Evolutionary conservation across 2,113 vertebrate species (phyloP).

Genomic region (Lepisosteus osseus): DNA sequence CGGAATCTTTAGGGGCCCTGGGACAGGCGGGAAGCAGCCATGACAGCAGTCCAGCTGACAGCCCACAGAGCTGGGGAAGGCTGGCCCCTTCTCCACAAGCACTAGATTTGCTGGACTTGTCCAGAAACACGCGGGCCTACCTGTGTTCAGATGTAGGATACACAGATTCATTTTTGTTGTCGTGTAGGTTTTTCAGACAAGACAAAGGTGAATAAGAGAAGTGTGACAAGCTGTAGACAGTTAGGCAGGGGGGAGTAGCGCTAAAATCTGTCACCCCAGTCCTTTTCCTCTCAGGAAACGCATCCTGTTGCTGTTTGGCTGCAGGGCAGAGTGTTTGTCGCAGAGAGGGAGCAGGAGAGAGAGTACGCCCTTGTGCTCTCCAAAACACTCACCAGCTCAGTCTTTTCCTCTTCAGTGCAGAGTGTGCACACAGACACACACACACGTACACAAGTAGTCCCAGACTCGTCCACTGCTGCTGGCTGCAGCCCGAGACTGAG

Average conservation of each 20-base stretch:
- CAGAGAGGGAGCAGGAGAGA: constrained; percentile 42
- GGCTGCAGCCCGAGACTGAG: constrained; percentile 24
- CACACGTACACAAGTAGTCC: constrained; percentile 16
- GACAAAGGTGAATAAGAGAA: constrained; percentile 43
- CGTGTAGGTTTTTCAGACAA: neutral
- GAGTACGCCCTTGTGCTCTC: constrained; percentile 66
- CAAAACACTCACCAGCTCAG: constrained; percentile 70
- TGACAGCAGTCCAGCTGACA: constrained; percentile 5
- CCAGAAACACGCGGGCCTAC: too few relatives aligned
- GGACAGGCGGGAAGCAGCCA: constrained; percentile 21
- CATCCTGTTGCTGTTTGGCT: constrained; percentile 89
- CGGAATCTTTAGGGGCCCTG: constrained; percentile 64
- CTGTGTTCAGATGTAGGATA: too few relatives aligned
- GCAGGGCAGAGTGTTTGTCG: constrained; percentile 73
- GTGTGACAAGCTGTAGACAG: constrained; percentile 20
- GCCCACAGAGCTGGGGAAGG: neutral
- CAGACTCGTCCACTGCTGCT: constrained; percentile 33
- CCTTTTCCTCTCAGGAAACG: constrained; percentile 92
- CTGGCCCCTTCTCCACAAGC: neutral
- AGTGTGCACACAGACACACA: neutral
- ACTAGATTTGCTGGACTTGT: too few relatives aligned
- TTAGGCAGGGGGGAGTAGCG: constrained; percentile 44
- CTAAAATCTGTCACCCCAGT: constrained; percentile 62
- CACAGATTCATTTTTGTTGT: neutral
- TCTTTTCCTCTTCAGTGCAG: constrained; percentile 61